Conservation (phyloP, 1,140 invertebrate species). For the Penaeus vannamei region DNA sequence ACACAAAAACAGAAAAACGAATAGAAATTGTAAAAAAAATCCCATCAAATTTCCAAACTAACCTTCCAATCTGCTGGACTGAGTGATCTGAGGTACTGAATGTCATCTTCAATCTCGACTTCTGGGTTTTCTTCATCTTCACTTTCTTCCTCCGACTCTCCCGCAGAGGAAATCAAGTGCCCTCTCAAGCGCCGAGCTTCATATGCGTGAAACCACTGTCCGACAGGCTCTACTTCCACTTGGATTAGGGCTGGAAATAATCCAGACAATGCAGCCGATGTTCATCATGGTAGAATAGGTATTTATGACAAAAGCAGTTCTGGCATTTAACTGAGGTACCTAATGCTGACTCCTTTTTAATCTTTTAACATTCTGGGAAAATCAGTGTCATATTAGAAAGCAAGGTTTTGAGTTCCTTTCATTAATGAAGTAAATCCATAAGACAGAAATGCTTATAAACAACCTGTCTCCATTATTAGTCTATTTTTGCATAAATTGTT, state of each 20-base stretch:
- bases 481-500: too few relatives aligned
- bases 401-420: too few relatives aligned
- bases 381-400: too few relatives aligned
- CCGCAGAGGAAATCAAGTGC: constrained; percentile 70
- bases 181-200: constrained; percentile 70
- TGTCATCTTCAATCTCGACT: constrained; percentile 81
- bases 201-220: constrained; percentile 72
- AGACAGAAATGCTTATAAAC: too few relatives aligned
- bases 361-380: too few relatives aligned
- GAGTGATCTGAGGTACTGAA: constrained; percentile 87
- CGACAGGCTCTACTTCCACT: constrained; percentile 72
- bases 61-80: constrained; percentile 97
- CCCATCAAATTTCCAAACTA: constrained; percentile 38
- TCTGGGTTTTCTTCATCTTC: constrained; percentile 76
- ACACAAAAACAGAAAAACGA: background rate
- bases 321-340: too few relatives aligned
- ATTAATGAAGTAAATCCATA: too few relatives aligned
- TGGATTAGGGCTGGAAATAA: constrained; percentile 61
- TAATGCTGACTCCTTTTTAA: too few relatives aligned
- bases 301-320: background rate
- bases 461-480: too few relatives aligned
- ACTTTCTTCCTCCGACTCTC: constrained; percentile 69
- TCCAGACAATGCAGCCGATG: background rate
- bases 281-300: background rate
- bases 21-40: background rate